Evolutionary conservation across 1,140 invertebrate genomes (phyloP).

Genomic region (Wiebesia pumilae): DNA sequence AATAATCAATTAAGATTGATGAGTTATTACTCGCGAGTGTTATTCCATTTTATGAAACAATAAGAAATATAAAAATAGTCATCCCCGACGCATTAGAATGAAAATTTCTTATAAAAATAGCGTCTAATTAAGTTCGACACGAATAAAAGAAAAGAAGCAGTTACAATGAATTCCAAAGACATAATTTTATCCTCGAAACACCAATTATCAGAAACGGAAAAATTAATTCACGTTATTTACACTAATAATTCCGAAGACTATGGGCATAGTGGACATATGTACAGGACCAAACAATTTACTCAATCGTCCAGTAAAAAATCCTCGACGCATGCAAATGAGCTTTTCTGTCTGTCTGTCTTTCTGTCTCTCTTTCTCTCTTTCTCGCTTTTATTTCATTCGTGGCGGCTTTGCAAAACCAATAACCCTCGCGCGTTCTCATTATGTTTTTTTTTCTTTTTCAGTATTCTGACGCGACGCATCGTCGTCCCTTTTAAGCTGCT

Average conservation of each 20-base stretch:
- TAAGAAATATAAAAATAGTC: too few relatives aligned
- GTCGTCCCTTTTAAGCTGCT: constrained; percentile 3
- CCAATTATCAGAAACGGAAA: neutral
- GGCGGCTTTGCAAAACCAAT: constrained; percentile 38
- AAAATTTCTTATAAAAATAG: too few relatives aligned
- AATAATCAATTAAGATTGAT: too few relatives aligned
- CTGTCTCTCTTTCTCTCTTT: too few relatives aligned
- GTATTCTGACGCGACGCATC: neutral
- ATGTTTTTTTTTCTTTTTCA: constrained; percentile 28
- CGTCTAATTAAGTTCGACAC: too few relatives aligned
- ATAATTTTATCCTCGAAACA: too few relatives aligned
- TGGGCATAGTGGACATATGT: neutral
- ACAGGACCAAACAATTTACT: constrained; percentile 8
- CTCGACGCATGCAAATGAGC: constrained; percentile 35
- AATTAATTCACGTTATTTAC: constrained; percentile 33
- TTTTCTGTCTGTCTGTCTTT: neutral
- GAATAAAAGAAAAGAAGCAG: too few relatives aligned
- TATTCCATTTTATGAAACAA: too few relatives aligned
- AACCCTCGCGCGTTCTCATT: constrained; percentile 18
- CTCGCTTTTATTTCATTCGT: neutral
- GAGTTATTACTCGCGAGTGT: too few relatives aligned
- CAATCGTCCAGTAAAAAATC: constrained; percentile 26
- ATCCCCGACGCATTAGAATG: too few relatives aligned
- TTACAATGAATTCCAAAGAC: too few relatives aligned
- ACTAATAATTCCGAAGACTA: constrained; percentile 23